Evolutionary conservation across 1,140 invertebrate genomes (phyloP).

Genomic region (Drosophila fuyamai): DNA sequence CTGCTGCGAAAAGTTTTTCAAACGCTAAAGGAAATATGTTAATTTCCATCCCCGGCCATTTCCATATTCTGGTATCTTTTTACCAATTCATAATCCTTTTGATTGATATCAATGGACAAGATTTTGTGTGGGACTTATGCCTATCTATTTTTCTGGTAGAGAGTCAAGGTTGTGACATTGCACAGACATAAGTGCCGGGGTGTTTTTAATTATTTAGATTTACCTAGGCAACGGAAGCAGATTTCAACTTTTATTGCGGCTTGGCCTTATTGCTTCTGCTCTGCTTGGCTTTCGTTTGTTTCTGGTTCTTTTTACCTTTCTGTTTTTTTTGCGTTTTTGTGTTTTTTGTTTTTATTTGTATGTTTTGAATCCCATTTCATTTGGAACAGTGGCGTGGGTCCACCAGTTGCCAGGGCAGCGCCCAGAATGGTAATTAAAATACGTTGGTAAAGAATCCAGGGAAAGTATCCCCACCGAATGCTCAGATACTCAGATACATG

Average conservation of each 20-base stretch:
- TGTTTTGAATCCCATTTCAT: slow-evolving; percentile 27
- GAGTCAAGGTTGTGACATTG: neutral
- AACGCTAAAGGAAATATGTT: slow-evolving; percentile 18
- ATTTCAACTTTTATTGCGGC: slow-evolving; percentile 48
- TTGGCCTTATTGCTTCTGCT: slow-evolving; percentile 44
- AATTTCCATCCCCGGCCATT: slow-evolving; percentile 32
- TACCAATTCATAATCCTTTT: slow-evolving; percentile 65
- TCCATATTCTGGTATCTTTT: slow-evolving; percentile 19
- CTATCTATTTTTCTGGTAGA: neutral
- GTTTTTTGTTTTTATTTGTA: neutral
- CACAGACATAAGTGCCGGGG: neutral
- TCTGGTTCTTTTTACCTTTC: slow-evolving; percentile 7
- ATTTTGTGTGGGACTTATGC: neutral
- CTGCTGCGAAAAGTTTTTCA: slow-evolving; percentile 42
- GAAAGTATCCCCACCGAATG: slow-evolving; percentile 1
- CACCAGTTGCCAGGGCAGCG: slow-evolving; percentile 33
- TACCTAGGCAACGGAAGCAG: slow-evolving; percentile 58
- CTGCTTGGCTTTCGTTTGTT: slow-evolving; percentile 21
- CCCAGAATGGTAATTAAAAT: slow-evolving; percentile 37
- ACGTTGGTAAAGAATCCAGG: neutral
- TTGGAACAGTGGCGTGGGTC: neutral
- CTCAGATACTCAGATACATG: neutral
- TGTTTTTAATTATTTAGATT: slow-evolving; percentile 71
- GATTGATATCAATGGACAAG: slow-evolving; percentile 44
- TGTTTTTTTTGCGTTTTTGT: neutral